Percentiles rank a stretch among this genome's conserved stretches.
These are phyloP conservation scores for Hirundichthys speculiger DNA, from an alignment of 2,113 vertebrate genomes.

Conservation along the genomic window DNA sequence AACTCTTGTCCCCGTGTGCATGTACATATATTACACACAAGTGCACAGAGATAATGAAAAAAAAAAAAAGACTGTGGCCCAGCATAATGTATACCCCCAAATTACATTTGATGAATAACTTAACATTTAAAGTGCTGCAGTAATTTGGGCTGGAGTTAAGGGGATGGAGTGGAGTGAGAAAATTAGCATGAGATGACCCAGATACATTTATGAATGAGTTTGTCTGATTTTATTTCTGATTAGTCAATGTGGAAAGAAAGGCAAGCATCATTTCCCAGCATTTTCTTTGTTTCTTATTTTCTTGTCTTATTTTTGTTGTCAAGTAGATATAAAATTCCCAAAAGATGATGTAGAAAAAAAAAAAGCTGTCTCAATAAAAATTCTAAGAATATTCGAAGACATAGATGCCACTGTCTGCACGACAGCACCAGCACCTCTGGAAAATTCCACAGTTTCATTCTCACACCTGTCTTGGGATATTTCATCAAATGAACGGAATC, in stretches of 20 bases:
- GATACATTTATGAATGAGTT: constrained; percentile 78
- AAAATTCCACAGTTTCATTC: too few species aligned
- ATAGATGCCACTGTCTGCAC: too few species aligned
- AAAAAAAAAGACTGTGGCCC: constrained; percentile 39
- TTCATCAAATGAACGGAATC: too few species aligned
- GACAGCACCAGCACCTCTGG: too few species aligned
- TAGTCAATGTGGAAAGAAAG: constrained; percentile 46
- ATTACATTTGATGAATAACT: constrained; percentile 79
- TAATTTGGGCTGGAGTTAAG: constrained; percentile 64
- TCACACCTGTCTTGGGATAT: too few species aligned
- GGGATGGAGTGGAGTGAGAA: constrained; percentile 54
- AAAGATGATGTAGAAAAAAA: too few species aligned
- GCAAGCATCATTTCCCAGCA: too few species aligned
- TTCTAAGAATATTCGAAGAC: too few species aligned
- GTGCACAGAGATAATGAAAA: constrained; percentile 15
- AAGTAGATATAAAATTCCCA: too few species aligned
- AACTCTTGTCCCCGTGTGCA: not conserved
- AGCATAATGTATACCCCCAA: constrained; percentile 68
- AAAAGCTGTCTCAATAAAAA: too few species aligned
- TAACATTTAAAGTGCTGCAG: constrained; percentile 77
- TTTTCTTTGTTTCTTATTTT: too few species aligned
- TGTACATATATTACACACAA: constrained; percentile 5
- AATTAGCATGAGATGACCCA: constrained; percentile 71
- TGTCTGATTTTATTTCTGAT: constrained; percentile 44
- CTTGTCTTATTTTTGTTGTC: too few species aligned